Conservation (phyloP, 2,113 vertebrate species). For the Xenopus borealis region DNA sequence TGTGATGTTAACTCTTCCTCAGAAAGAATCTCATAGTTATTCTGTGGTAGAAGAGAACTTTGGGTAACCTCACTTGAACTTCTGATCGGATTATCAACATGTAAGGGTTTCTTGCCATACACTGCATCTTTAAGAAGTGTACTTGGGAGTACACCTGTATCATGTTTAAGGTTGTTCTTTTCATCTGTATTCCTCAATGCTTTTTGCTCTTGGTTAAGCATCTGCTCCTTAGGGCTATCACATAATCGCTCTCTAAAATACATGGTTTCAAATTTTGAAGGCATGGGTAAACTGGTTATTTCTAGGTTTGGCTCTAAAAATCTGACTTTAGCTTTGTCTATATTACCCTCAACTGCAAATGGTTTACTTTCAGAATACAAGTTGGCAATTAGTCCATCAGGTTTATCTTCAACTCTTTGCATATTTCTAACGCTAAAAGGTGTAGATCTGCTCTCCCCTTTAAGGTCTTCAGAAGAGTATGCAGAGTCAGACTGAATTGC, state of each 20-base stretch:
- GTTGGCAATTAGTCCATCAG: neutral
- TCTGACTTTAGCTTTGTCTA: neutral
- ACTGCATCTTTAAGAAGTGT: slow-evolving; percentile 32
- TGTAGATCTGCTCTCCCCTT: slow-evolving; percentile 41
- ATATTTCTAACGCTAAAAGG: neutral
- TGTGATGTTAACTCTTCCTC: slow-evolving; percentile 33
- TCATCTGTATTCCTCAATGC: slow-evolving; percentile 78
- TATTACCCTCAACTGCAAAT: neutral
- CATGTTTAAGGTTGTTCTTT: slow-evolving; percentile 48
- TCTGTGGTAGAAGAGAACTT: slow-evolving; percentile 29
- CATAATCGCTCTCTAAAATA: slow-evolving; percentile 71
- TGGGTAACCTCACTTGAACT: slow-evolving; percentile 43
- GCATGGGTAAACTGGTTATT: neutral
- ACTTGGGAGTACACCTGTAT: slow-evolving; percentile 24
- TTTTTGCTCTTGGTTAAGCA: slow-evolving; percentile 66
- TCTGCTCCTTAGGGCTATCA: slow-evolving; percentile 56
- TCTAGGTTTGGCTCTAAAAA: neutral
- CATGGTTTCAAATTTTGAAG: slow-evolving; percentile 60
- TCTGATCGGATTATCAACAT: slow-evolving; percentile 47
- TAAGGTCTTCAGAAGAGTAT: neutral
- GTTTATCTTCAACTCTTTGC: too few species aligned
- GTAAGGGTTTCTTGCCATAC: slow-evolving; percentile 27
- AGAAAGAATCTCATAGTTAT: slow-evolving; percentile 21
- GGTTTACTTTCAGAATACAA: neutral
- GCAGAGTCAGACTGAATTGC: neutral